These are phyloP conservation scores for Micropoecilia bifurca DNA, from an alignment of 2,797 vertebrate genomes.

Conservation along the genomic window DNA sequence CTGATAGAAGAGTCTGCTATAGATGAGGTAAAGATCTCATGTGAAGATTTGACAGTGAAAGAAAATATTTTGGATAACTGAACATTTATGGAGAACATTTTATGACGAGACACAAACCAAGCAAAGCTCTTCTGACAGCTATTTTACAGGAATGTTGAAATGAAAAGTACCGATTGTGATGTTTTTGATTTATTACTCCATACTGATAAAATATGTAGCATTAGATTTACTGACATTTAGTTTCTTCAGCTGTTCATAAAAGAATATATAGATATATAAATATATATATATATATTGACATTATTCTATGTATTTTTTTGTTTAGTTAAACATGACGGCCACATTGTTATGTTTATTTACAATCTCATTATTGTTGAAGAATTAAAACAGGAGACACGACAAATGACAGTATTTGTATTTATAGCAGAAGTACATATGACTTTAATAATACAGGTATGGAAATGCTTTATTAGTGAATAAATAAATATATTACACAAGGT, in stretches of 20 bases:
- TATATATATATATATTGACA: background rate
- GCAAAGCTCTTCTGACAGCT: background rate
- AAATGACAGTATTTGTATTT: background rate
- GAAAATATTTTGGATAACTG: background rate
- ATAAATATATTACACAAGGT: background rate
- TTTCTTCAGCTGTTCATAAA: background rate
- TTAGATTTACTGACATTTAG: background rate
- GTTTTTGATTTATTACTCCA: background rate
- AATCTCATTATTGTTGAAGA: background rate
- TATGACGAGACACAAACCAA: background rate
- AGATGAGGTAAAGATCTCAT: conserved; percentile 84
- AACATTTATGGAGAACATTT: background rate
- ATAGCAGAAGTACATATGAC: background rate
- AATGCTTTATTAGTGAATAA: background rate
- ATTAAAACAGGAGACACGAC: background rate
- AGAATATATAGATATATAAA: too few relatives aligned
- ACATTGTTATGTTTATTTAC: background rate
- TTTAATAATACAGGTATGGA: background rate
- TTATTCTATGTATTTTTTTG: background rate
- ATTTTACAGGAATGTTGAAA: background rate
- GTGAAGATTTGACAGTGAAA: background rate
- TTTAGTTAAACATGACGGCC: background rate
- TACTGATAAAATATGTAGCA: background rate
- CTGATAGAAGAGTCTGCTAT: conserved; percentile 96
- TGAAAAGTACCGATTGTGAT: background rate